Evolutionary conservation across 64 coral and sea anemone genomes (phyloP).

Genomic region (Porites australiensis): DNA sequence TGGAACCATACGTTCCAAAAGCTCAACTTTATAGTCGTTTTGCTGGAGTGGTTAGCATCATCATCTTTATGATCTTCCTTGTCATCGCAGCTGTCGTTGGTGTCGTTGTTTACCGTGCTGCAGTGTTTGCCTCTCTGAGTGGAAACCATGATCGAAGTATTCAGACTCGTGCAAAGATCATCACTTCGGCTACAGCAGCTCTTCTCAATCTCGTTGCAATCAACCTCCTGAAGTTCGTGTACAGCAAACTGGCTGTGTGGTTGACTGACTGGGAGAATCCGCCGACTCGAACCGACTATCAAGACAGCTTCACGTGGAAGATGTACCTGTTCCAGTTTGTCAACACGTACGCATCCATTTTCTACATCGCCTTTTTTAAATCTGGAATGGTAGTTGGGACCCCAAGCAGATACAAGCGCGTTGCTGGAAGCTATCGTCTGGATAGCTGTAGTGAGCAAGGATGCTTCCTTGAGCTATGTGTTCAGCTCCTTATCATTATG

Average conservation of each 20-base stretch:
- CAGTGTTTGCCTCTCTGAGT: conserved; percentile 87
- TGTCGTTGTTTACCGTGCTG: conserved; percentile 90
- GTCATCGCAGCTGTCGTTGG: conserved; percentile 87
- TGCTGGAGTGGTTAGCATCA: conserved; percentile 66
- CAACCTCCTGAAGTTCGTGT: conserved; percentile 83
- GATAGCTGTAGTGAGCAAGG: conserved; percentile 76
- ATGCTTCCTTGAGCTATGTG: conserved; percentile 68
- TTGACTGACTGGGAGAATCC: conserved; percentile 96
- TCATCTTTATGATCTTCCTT: conserved; percentile 85
- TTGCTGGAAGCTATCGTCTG: conserved; percentile 30
- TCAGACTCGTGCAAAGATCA: conserved; percentile 75
- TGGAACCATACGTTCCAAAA: conserved; percentile 83
- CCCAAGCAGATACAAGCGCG: conserved; percentile 74
- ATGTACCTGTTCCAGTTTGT: conserved; percentile 99
- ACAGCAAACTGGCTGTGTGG: conserved; percentile 87
- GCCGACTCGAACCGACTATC: conserved; percentile 80
- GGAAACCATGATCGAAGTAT: conserved; percentile 42
- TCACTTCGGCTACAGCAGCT: conserved; percentile 89
- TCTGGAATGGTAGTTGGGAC: conserved; percentile 84
- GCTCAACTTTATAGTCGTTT: conserved; percentile 60
- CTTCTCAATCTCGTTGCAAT: conserved; percentile 86
- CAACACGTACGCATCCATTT: conserved; percentile 92
- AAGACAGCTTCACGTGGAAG: conserved; percentile 93
- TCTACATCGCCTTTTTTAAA: conserved; percentile 97
- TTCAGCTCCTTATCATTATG: conserved; percentile 77